phyloP scores from a whole-genome alignment of 2,113 vertebrate genomes.

The Cacatua alba region DNA sequence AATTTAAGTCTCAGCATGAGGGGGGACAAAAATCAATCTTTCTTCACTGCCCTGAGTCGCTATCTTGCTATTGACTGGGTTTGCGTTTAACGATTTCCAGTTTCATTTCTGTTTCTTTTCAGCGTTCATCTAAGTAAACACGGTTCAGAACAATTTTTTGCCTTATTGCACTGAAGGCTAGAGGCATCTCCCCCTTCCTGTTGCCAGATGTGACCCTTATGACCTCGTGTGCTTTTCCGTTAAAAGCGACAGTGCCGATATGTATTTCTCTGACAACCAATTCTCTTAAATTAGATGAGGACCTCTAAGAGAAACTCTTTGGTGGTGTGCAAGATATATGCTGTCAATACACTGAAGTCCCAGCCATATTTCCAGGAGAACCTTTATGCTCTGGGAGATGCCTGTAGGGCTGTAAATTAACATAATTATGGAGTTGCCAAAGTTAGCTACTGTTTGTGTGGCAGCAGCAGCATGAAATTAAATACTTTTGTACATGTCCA shows the following conservation, averaged over 20 bases:
- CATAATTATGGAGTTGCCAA: background rate
- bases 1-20: background rate
- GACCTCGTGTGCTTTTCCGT: background rate
- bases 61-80: background rate
- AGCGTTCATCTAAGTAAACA: background rate
- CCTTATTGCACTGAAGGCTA: background rate
- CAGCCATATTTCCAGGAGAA: background rate
- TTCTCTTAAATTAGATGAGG: background rate
- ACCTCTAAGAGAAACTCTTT: background rate
- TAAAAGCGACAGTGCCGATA: background rate
- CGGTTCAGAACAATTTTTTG: background rate
- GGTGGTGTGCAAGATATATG: background rate
- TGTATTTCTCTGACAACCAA: background rate
- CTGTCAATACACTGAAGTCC: background rate
- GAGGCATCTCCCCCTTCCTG: background rate
- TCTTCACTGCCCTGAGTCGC: background rate
- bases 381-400: background rate
- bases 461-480: background rate
- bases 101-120: background rate
- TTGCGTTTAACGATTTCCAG: background rate
- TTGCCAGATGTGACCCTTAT: background rate
- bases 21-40: slow-evolving; percentile 17
- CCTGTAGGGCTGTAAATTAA: background rate
- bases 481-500: background rate
- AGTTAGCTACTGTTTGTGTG: background rate